A percentile compares a stretch with the other conserved stretches of the same genome.
Evolutionary conservation across 2,888 invertebrate genomes (phyloP).

Genomic region (Dicyrtoma fusca): DNA sequence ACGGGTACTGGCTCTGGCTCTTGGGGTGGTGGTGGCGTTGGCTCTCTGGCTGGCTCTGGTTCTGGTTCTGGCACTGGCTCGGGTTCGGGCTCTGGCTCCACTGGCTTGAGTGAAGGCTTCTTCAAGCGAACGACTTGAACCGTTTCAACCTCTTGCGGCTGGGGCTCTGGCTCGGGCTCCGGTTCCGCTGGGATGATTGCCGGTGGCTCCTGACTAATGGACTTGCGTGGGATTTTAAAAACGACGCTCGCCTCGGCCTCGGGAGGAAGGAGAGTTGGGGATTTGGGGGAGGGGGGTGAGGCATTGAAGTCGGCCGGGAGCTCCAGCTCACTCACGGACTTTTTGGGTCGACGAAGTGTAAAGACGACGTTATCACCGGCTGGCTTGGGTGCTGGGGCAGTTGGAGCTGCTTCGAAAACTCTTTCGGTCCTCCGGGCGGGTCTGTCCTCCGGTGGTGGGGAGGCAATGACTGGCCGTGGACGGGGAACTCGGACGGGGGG

Average conservation of each 20-base stretch:
- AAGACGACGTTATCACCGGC: constrained; percentile 29
- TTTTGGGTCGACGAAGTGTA: constrained; percentile 50
- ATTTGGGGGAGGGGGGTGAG: constrained; percentile 10
- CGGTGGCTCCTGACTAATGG: constrained; percentile 29
- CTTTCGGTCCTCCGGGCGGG: background rate
- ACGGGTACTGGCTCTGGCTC: constrained; percentile 21
- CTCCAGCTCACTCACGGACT: constrained; percentile 47
- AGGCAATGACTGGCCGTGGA: constrained; percentile 28
- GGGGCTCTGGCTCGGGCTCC: constrained; percentile 1
- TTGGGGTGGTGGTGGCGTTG: constrained; percentile 35
- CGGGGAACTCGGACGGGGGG: constrained; percentile 31
- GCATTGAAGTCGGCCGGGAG: constrained; percentile 34
- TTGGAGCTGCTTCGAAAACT: background rate
- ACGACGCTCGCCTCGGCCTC: constrained; percentile 46
- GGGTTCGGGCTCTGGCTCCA: constrained; percentile 22
- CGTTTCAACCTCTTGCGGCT: constrained; percentile 10
- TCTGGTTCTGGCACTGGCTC: constrained; percentile 34
- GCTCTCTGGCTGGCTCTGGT: constrained; percentile 36
- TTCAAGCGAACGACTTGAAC: constrained; percentile 11
- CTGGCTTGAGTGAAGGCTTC: constrained; percentile 12
- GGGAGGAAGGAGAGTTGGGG: constrained; percentile 24
- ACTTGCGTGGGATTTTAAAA: constrained; percentile 45
- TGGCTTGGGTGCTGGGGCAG: constrained; percentile 4
- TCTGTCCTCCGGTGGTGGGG: background rate
- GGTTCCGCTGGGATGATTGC: background rate